Evolutionary conservation across 92 coral and sea anemone genomes (phyloP).

Genomic region (Zoanthus sociatus): DNA sequence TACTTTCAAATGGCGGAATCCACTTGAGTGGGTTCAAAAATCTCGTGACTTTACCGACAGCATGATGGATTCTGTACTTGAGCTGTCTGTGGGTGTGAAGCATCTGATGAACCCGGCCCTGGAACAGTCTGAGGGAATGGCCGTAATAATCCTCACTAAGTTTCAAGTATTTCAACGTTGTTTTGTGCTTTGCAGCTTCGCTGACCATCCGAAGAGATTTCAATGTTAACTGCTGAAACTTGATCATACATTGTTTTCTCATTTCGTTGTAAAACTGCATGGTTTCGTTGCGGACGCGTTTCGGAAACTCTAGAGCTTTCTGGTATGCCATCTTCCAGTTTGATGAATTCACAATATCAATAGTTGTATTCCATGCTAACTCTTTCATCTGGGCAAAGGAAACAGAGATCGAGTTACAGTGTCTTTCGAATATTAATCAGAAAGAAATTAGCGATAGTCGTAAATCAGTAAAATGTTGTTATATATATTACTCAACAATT

Average conservation of each 20-base stretch:
- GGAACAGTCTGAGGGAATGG: conserved; percentile 71
- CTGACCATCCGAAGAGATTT: conserved; percentile 63
- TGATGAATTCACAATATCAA: conserved; percentile 77
- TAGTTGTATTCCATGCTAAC: conserved; percentile 57
- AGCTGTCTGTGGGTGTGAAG: conserved; percentile 69
- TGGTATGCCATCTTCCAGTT: conserved; percentile 52
- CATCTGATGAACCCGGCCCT: conserved; percentile 68
- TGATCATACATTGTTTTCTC: conserved; percentile 48
- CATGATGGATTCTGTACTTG: conserved; percentile 73
- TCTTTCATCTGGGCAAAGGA: conserved; percentile 19
- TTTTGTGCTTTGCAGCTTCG: conserved; percentile 61
- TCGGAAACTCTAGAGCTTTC: conserved; percentile 63
- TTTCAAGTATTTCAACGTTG: conserved; percentile 60
- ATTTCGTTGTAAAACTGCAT: conserved; percentile 54
- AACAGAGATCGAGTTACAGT: no score
- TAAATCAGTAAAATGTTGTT: no score
- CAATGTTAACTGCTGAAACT: conserved; percentile 62
- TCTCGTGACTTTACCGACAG: conserved; percentile 60
- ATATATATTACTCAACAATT: no score
- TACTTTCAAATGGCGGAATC: conserved; percentile 98
- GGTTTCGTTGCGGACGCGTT: conserved; percentile 65
- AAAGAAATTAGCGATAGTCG: no score
- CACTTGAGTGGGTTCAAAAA: conserved; percentile 81
- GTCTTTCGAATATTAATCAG: no score
- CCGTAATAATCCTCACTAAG: conserved; percentile 67